Percentiles rank a stretch among this genome's conserved stretches.
Evolutionary conservation across 2,797 vertebrate genomes (phyloP).

Genomic region (Etheostoma perlongum): DNA sequence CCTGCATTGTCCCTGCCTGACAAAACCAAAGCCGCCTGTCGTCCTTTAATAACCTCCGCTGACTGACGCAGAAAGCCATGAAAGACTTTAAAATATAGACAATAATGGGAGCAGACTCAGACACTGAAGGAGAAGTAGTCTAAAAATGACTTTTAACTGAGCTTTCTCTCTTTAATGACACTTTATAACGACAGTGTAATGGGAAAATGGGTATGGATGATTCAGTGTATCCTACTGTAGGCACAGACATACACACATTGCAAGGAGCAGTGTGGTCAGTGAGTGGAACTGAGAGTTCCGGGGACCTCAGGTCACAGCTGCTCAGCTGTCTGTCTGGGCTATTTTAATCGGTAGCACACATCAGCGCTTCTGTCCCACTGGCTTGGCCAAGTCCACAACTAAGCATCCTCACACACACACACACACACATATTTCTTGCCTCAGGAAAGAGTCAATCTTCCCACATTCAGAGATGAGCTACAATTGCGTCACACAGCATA

Average conservation of each 20-base stretch:
- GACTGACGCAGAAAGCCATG: constrained; percentile 31
- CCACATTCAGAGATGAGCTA: too few species aligned
- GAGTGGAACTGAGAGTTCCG: constrained; percentile 73
- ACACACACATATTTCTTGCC: too few species aligned
- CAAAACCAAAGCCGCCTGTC: constrained; percentile 52
- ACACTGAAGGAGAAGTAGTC: constrained; percentile 18
- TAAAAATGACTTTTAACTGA: constrained; percentile 28
- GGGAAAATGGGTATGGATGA: constrained; percentile 27
- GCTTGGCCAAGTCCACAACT: too few species aligned
- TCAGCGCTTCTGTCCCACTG: too few species aligned
- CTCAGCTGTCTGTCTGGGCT: constrained; percentile 83
- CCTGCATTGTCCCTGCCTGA: constrained; percentile 59
- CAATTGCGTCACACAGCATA: too few species aligned
- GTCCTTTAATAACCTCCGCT: constrained; percentile 42
- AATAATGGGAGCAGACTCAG: constrained; percentile 33
- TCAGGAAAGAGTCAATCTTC: too few species aligned
- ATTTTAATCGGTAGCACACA: constrained; percentile 75
- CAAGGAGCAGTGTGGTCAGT: constrained; percentile 58
- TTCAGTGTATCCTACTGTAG: constrained; percentile 33
- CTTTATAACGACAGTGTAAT: constrained; percentile 11
- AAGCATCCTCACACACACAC: too few species aligned
- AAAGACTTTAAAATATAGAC: constrained; percentile 54
- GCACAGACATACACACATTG: constrained; percentile 28
- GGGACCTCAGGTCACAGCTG: constrained; percentile 82
- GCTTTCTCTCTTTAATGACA: constrained; percentile 1